Base-by-base conservation (phyloP, 2,888 invertebrate species). In the Drosophila diplacantha region DNA sequence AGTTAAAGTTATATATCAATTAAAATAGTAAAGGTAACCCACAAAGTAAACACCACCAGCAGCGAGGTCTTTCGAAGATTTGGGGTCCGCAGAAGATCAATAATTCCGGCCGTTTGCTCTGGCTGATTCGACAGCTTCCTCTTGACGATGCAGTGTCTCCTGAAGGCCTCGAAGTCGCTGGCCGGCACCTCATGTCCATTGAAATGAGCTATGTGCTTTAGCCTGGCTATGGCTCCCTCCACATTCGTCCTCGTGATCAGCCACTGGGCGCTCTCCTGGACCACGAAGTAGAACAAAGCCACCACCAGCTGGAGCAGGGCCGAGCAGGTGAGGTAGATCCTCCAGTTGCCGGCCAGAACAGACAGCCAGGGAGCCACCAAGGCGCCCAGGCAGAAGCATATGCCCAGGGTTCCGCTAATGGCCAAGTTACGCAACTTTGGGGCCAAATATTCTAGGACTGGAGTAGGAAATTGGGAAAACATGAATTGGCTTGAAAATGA, bases 251-350 rank as follows among this genome's bases (percentile, higher is more conserved):
- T 89, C 57, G 90, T 90, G 3, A 91, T 88, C 8, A 91, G 80
- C 91, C 91, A 91, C 71, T 91, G 90, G 0, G 91, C 91, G 70
- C 91, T 91, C 84, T 91, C 91, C 6, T 91, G 91, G 6, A 88
- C 89, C 38, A 90, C 76, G 31, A 89, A 88, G 66, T 91, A 91
- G 71, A 89, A 90, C 3, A 85, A 55, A 0, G 89, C 73, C 11
- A 90, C 87, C 12, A 87, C 63, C 4, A 89, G 54, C 54, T 90
- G 88, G 3, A 91, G 90, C 37, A 90, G 65, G 3, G 90, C 88
- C 1, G 90, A 88, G 49, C 88, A 87, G 12, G 90, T 76, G 24
- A 91, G 77, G 68, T 90, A 90, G 31, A 80, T 84, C 57, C 89
- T 86, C 91, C 91, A 91, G 60, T 87, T 79, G 9, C 87, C 87